Conservation (phyloP, 2,113 vertebrate genomes). For the Papio anubis region DNA sequence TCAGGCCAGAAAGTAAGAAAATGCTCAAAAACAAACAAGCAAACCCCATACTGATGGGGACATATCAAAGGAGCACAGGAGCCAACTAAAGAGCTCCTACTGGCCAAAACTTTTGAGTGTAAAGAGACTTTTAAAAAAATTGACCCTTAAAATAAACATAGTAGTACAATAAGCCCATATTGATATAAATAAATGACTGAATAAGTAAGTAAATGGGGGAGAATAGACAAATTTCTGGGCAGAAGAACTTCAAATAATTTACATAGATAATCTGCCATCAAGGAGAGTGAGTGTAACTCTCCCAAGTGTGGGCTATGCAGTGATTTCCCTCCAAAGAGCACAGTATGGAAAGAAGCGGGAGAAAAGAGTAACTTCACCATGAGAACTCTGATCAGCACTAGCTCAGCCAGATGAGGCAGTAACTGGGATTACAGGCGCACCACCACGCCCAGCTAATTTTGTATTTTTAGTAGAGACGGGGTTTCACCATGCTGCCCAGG, state of each 20-base stretch:
- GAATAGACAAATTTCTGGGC: neutral
- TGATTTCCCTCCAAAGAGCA: neutral
- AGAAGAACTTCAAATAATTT: neutral
- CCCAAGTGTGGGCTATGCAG: neutral
- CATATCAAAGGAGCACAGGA: neutral
- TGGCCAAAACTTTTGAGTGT: neutral
- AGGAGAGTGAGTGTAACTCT: neutral
- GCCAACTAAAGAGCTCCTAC: neutral
- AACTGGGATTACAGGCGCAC: too few species aligned
- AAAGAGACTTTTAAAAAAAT: neutral
- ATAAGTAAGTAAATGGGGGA: neutral
- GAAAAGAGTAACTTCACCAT: neutral
- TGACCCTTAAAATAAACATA: neutral
- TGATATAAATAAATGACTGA: neutral
- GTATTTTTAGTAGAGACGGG: too few species aligned
- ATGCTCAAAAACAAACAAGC: neutral
- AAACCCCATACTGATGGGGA: neutral
- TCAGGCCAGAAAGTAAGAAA: neutral
- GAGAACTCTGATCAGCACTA: neutral
- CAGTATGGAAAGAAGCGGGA: neutral
- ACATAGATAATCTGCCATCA: neutral
- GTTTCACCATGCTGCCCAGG: too few species aligned
- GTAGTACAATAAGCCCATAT: neutral
- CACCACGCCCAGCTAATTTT: too few species aligned
- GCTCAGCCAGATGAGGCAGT: neutral